These are phyloP conservation scores for Drosophila greeni DNA, from an alignment of 2,888 invertebrate species.

Conservation along the genomic window DNA sequence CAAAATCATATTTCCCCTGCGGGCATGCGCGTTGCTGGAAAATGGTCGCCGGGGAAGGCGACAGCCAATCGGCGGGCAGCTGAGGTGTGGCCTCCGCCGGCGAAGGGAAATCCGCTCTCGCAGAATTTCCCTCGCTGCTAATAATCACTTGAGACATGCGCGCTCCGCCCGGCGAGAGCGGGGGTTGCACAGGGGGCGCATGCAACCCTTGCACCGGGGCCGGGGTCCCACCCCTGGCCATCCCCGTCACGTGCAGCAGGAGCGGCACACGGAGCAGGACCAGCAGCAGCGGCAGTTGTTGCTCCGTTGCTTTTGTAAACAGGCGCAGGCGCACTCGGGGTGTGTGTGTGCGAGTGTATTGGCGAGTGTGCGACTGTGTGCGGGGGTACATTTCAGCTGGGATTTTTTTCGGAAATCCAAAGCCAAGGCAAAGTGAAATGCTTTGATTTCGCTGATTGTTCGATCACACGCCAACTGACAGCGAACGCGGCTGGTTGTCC, in stretches of 20 bases:
- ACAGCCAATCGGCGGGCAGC: constrained; percentile 67
- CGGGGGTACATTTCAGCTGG: constrained; percentile 64
- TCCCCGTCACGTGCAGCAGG: constrained; percentile 48
- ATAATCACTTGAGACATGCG: constrained; percentile 76
- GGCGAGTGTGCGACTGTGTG: constrained; percentile 23
- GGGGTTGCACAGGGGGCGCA: constrained; percentile 42
- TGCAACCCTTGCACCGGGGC: constrained; percentile 56
- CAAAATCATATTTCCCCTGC: constrained; percentile 52
- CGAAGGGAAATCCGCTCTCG: constrained; percentile 70
- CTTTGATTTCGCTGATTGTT: constrained; percentile 75
- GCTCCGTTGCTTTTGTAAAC: constrained; percentile 71
- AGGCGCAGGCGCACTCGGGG: constrained; percentile 64
- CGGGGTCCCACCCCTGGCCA: constrained; percentile 19
- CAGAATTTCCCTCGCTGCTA: constrained; percentile 68
- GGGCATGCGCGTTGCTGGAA: constrained; percentile 63
- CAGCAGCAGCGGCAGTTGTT: constrained; percentile 27
- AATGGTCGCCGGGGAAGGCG: constrained; percentile 73
- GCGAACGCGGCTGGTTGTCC: constrained; percentile 76
- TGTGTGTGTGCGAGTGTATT: constrained; percentile 13
- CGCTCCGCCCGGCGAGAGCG: constrained; percentile 33
- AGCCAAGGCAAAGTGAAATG: constrained; percentile 68
- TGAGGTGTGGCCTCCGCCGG: constrained; percentile 70
- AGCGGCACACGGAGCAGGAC: constrained; percentile 10
- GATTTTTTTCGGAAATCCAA: constrained; percentile 47
- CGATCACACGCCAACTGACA: constrained; percentile 78